Evolutionary conservation across 2,113 vertebrate species (phyloP), one percentile per base, ranked within the genome.

Genomic region (Lichenostomus cassidix): DNA sequence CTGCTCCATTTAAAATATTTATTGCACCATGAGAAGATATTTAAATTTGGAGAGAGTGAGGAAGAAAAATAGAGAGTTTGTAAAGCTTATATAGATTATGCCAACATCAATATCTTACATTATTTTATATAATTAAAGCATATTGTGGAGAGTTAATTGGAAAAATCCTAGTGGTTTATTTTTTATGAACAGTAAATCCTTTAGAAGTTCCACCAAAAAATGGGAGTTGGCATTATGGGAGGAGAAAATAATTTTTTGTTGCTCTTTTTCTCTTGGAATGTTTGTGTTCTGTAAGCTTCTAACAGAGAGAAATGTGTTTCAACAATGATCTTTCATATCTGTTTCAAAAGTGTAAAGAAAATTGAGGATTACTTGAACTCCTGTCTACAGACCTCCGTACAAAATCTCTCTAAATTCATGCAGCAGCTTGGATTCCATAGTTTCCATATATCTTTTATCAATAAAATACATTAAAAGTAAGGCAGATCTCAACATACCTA

Each of bases 1-100:
- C 91, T 97, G 76, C 74, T 97, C 69, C 68, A 94, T 96, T 97
- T 97, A 97, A 97, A 97, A 97, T 97, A 97, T 97, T 97, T 97
- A 97, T 96, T 96, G 44, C 71, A 77, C 49, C 41, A 92, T 67
- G 58, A 94, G 62, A 75, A 95, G 56, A 95, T 94, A 96, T 95
- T 87, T 96, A 96, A 96, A 97, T 97, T 96, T 84, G 28, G 47
- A 83, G 53, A 94, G 58, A 90, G 19, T 19, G 35, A 81, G 68
- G 19, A 93, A 96, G 76, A 96, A 95, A 90, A 60, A 90, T 41
- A 90, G 35, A n/a, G 89, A 94, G 64, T 90, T 92, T 91, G 55
- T 90, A 87, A 78, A 91, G 76, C 84, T 92, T 90, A 33, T 84
- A 89, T 41, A 92, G 82, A 94, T 96, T 92, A 94, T 85, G 68